Conservation (phyloP, 2,113 vertebrate genomes). For the human region GRCh38 chr5:128626001-128626500, state of each 20-base stretch:
- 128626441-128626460: not conserved
- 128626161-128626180: not conserved
- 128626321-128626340: not conserved
- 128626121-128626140: not conserved
- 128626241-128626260: not conserved
- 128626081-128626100: not conserved
- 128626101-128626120: not conserved
- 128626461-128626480: not conserved
- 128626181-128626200: not conserved
- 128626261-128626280: not conserved
- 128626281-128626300: not conserved
- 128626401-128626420: not conserved
- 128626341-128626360: not conserved
- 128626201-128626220: not conserved
- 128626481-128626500: not conserved
- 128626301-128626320: not conserved
- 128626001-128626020: not conserved
- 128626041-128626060: not conserved
- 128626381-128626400: not conserved
- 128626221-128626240: not conserved
- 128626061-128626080: not conserved
- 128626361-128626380: conserved; percentile 1
- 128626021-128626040: not conserved
- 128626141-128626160: not conserved
- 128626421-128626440: too few relatives aligned